Evolutionary conservation across 2,888 invertebrate species (phyloP).

Genomic region (Furcula furcula): DNA sequence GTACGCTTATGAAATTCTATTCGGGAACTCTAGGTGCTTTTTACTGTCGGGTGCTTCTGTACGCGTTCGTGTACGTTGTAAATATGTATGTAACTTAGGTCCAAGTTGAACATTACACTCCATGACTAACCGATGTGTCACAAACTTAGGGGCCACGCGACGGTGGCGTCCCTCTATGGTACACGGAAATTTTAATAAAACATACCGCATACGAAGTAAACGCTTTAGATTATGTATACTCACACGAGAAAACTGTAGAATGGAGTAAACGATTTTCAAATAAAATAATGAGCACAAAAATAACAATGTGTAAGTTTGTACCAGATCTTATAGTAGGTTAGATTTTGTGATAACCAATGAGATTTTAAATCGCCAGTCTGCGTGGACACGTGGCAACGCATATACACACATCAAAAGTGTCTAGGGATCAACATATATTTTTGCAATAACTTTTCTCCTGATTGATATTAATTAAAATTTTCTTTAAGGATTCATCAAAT

Average conservation of each 20-base stretch:
- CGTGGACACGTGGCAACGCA: constrained; percentile 55
- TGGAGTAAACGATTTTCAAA: constrained; percentile 35
- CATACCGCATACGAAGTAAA: constrained; percentile 33
- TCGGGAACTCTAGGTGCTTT: constrained; percentile 80
- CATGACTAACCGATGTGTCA: constrained; percentile 65
- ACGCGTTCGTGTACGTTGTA: constrained; percentile 76
- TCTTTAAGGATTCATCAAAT: too few species aligned
- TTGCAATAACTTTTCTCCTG: too few species aligned
- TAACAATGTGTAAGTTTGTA: constrained; percentile 70
- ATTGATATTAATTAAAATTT: too few species aligned
- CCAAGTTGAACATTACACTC: constrained; percentile 60
- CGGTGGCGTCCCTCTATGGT: constrained; percentile 21
- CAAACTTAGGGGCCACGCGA: constrained; percentile 41
- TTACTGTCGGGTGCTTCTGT: constrained; percentile 80
- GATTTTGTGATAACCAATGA: constrained; percentile 79
- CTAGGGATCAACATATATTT: too few species aligned
- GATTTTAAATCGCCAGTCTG: constrained; percentile 70
- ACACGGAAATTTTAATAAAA: constrained; percentile 25
- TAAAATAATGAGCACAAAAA: constrained; percentile 68
- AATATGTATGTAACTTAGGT: constrained; percentile 72
- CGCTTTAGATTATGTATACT: constrained; percentile 35
- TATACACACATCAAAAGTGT: too few species aligned
- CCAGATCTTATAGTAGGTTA: constrained; percentile 77
- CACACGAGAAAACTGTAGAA: constrained; percentile 31
- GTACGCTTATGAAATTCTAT: constrained; percentile 75